These are phyloP conservation scores for Drosophila persimilis DNA, from an alignment of 1,140 invertebrate species.

Conservation along the genomic window DNA sequence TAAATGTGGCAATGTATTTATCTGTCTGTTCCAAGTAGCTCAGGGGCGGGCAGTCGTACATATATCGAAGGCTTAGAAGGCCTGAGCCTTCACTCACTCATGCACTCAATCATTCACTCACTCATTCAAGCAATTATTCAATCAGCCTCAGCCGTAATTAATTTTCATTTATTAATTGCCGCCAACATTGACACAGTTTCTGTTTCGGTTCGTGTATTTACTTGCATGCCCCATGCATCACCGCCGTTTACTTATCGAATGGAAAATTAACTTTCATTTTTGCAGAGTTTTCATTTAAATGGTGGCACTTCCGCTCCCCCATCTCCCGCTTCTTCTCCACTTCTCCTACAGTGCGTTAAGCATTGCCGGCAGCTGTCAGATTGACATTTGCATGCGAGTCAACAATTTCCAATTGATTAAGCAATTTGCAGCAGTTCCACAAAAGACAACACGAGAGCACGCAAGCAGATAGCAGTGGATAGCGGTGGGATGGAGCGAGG, in stretches of 20 bases:
- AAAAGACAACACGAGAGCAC: neutral
- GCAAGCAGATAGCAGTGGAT: too few relatives aligned
- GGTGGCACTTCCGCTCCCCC: constrained; percentile 49
- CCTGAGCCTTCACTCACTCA: constrained; percentile 16
- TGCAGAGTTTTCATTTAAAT: constrained; percentile 56
- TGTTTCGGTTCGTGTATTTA: constrained; percentile 7
- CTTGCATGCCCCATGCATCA: constrained; percentile 19
- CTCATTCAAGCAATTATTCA: constrained; percentile 42
- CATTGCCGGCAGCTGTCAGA: constrained; percentile 50
- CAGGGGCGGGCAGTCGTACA: constrained; percentile 40
- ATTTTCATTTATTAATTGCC: constrained; percentile 62
- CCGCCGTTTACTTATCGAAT: constrained; percentile 22
- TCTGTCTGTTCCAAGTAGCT: constrained; percentile 28
- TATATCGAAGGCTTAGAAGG: constrained; percentile 37
- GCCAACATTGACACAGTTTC: constrained; percentile 59
- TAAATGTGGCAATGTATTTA: neutral
- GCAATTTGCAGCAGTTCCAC: constrained; percentile 41
- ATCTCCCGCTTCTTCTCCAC: neutral
- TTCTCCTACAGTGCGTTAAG: neutral
- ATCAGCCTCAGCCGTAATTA: constrained; percentile 40
- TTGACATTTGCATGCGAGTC: constrained; percentile 62
- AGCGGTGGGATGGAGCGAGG: neutral
- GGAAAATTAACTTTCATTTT: constrained; percentile 54
- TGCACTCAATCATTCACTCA: constrained; percentile 14
- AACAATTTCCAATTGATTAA: constrained; percentile 63